Conservation (phyloP, 2,797 vertebrate genomes). For the Buphagus erythrorhynchus region DNA sequence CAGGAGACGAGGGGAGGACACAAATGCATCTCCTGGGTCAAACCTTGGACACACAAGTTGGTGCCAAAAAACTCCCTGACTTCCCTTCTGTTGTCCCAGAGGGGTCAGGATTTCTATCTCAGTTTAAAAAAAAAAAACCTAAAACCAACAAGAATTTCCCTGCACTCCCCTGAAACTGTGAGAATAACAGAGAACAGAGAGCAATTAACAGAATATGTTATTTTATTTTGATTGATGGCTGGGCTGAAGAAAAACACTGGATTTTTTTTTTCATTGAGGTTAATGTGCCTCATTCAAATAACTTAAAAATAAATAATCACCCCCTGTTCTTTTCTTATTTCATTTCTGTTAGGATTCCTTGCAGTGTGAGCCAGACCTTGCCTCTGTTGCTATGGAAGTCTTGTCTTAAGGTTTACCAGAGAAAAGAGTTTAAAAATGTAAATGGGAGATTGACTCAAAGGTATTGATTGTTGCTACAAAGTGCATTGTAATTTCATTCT, state of each 20-base stretch:
- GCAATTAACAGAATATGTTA: background rate
- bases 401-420: background rate
- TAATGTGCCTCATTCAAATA: background rate
- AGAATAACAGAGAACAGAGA: background rate
- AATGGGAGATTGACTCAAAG: background rate
- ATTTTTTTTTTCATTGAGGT: background rate
- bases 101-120: background rate
- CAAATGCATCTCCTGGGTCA: background rate
- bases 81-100: background rate
- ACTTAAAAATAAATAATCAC: background rate
- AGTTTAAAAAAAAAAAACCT: accelerated
- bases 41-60: background rate
- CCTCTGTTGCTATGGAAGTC: slow-evolving; percentile 45
- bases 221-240: background rate
- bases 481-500: background rate
- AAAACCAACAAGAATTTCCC: background rate
- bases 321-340: background rate
- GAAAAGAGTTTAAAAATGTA: background rate
- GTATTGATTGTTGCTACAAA: background rate
- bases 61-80: background rate
- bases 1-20: background rate
- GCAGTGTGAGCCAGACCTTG: background rate
- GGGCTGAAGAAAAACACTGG: background rate
- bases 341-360: background rate
- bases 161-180: background rate